These are phyloP conservation scores for Ciconia stormi DNA, from an alignment of 2,113 vertebrate genomes.

Conservation along the genomic window DNA sequence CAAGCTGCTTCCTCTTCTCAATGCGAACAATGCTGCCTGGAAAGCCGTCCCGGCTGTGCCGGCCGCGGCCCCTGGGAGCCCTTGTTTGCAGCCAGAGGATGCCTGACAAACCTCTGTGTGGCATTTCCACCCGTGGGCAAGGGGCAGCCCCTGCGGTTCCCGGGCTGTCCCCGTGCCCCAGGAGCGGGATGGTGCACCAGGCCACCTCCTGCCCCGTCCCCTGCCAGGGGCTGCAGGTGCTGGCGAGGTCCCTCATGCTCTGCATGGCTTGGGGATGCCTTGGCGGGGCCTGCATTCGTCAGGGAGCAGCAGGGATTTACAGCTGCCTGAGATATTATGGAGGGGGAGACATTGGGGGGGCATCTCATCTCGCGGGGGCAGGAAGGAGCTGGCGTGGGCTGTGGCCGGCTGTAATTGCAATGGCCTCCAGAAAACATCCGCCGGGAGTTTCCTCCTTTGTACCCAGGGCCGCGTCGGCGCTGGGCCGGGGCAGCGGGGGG, in stretches of 20 bases:
- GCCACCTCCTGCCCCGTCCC: not conserved
- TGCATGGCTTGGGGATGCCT: fast-evolving
- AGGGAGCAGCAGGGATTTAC: not conserved
- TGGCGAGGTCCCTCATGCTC: not conserved
- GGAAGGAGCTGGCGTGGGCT: not conserved
- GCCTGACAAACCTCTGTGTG: not conserved
- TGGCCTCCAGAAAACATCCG: not conserved
- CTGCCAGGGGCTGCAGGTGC: not conserved
- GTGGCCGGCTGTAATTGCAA: not conserved
- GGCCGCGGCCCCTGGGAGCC: not conserved
- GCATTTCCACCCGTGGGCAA: not conserved
- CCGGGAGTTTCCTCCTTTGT: not conserved
- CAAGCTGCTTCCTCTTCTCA: slow-evolving; percentile 17
- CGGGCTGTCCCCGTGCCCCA: not conserved
- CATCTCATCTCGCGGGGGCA: not conserved
- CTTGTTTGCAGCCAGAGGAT: not conserved
- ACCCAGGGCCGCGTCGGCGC: fast-evolving
- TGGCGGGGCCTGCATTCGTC: fast-evolving
- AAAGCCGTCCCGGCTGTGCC: not conserved
- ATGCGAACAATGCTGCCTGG: not conserved
- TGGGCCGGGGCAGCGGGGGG: not conserved
- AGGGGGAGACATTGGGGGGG: fast-evolving
- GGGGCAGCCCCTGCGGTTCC: not conserved
- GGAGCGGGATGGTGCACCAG: not conserved
- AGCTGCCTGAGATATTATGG: not conserved